Conservation (phyloP, 2,113 vertebrate genomes). For the Salvator merianae region DNA sequence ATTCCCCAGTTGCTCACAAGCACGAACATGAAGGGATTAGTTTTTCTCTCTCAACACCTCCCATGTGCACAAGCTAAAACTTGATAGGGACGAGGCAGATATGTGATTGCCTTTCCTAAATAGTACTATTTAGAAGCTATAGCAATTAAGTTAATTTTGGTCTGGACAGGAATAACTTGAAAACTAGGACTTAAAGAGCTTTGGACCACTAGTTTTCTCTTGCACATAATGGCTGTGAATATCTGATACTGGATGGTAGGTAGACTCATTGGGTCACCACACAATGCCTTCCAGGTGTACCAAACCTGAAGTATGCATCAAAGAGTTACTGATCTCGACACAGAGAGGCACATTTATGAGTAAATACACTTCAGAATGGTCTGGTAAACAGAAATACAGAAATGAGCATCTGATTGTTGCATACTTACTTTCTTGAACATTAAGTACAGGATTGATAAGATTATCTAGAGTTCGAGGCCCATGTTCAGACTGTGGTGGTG, state of each 20-base stretch:
- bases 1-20: not conserved
- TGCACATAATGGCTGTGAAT: not conserved
- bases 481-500: slow-evolving; percentile 86
- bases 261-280: not conserved
- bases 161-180: not conserved
- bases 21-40: not conserved
- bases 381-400: not conserved
- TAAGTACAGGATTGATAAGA: slow-evolving; percentile 92
- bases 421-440: slow-evolving; percentile 91
- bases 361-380: not conserved
- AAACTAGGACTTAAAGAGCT: not conserved
- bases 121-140: not conserved
- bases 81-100: not conserved
- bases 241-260: not conserved
- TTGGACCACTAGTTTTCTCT: not conserved
- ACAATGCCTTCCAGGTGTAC: not conserved
- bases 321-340: not conserved
- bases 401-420: not conserved
- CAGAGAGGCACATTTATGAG: not conserved
- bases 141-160: not conserved
- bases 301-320: too few species aligned
- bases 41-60: not conserved
- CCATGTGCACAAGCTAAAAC: not conserved
- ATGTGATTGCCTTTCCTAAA: not conserved
- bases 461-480: slow-evolving; percentile 93